Evolutionary conservation across 2,113 vertebrate genomes (phyloP).

Genomic region (Leiothrix lutea): DNA sequence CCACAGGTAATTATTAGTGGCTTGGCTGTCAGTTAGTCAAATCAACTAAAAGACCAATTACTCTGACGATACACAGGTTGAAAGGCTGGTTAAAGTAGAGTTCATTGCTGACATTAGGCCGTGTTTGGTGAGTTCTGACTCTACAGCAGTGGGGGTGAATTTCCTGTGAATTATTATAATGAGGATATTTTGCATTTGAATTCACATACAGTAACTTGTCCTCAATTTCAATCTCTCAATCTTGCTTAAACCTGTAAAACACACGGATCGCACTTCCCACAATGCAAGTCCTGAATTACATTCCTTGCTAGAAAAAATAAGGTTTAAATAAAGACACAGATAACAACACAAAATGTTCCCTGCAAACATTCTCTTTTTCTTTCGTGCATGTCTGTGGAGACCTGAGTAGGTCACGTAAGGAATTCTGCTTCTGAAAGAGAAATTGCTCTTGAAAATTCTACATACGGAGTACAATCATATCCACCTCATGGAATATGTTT

Average conservation of each 20-base stretch:
- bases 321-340: background rate
- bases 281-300: background rate
- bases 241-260: background rate
- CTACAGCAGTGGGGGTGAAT: background rate
- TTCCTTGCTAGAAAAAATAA: background rate
- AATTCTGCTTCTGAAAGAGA: background rate
- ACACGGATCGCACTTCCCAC: background rate
- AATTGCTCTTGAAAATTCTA: background rate
- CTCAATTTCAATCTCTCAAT: background rate
- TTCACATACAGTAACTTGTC: constrained; percentile 27
- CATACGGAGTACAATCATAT: background rate
- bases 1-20: constrained; percentile 78
- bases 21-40: constrained; percentile 81
- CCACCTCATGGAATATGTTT: background rate
- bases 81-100: constrained; percentile 81
- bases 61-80: constrained; percentile 81
- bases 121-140: constrained; percentile 52
- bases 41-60: constrained; percentile 89
- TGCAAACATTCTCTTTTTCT: background rate
- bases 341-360: background rate
- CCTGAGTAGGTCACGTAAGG: background rate
- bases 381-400: background rate
- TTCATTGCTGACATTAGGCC: constrained; percentile 66
- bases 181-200: constrained; percentile 68
- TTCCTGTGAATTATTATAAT: constrained; percentile 73